phyloP scores from a whole-genome alignment of 2,113 vertebrate species.

The Neolamprologus ventralis region DNA sequence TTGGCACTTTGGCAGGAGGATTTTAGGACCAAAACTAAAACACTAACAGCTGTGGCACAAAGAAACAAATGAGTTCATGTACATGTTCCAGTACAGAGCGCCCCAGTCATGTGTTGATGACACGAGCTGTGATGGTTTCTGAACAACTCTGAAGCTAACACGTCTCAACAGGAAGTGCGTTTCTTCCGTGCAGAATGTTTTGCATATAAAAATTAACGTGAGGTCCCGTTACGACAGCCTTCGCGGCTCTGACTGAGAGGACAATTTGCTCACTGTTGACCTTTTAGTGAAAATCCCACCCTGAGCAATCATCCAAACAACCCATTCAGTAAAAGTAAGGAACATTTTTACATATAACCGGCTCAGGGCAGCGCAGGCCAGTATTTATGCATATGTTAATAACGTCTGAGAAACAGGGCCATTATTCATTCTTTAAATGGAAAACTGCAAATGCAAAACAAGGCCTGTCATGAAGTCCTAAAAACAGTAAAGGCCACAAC shows the following conservation, averaged over 20 bases:
- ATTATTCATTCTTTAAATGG: not conserved
- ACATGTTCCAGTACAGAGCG: accelerated
- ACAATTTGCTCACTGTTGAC: conserved; percentile 10
- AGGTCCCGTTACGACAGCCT: accelerated
- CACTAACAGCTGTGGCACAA: not conserved
- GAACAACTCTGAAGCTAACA: not conserved
- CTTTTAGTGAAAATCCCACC: not conserved
- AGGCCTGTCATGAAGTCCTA: not conserved
- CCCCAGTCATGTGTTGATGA: not conserved
- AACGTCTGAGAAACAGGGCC: not conserved
- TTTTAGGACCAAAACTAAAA: not conserved
- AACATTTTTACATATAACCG: conserved; percentile 20
- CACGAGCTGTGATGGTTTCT: not conserved
- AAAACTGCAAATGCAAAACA: not conserved
- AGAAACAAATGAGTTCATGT: not conserved
- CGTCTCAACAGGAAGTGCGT: not conserved
- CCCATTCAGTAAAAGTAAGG: not conserved
- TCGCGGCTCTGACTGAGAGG: not conserved
- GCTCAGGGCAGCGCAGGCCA: not conserved
- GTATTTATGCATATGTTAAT: not conserved
- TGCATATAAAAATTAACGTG: accelerated
- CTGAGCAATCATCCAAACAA: not conserved
- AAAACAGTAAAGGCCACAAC: not conserved
- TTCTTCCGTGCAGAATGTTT: not conserved
- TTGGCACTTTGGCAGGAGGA: not conserved